Percentiles rank a stretch among this genome's conserved stretches.
Conservation (phyloP, 2,888 invertebrate species). For the Ochropleura plecta region DNA sequence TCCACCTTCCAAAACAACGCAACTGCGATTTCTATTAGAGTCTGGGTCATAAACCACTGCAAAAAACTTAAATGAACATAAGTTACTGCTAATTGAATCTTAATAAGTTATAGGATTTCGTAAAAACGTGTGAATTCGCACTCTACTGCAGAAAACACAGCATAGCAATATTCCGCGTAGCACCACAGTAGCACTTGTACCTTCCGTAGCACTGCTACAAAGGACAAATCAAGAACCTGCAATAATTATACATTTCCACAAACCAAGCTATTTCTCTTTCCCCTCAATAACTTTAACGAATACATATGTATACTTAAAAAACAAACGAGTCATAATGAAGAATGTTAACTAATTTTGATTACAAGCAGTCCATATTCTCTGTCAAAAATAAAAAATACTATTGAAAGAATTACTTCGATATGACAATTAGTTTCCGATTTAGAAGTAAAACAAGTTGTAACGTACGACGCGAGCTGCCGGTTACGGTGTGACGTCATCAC, state of each 20-base stretch:
- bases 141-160: neutral
- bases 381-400: no score
- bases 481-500: no score
- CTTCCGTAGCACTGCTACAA: neutral
- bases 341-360: neutral
- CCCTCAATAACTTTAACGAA: neutral
- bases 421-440: no score
- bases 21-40: neutral
- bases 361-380: no score
- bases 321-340: slow-evolving; percentile 3
- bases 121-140: neutral
- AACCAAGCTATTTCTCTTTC: neutral
- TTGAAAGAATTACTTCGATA: no score
- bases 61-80: neutral
- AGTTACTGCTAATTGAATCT: neutral
- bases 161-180: slow-evolving; percentile 11
- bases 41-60: neutral
- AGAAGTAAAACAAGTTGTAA: no score
- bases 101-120: neutral
- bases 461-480: no score
- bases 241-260: neutral
- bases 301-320: neutral
- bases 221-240: neutral
- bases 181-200: neutral
- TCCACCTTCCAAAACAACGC: neutral